phyloP scores from a whole-genome alignment of 1,140 invertebrate genomes.

The Halictus rubicundus region DNA sequence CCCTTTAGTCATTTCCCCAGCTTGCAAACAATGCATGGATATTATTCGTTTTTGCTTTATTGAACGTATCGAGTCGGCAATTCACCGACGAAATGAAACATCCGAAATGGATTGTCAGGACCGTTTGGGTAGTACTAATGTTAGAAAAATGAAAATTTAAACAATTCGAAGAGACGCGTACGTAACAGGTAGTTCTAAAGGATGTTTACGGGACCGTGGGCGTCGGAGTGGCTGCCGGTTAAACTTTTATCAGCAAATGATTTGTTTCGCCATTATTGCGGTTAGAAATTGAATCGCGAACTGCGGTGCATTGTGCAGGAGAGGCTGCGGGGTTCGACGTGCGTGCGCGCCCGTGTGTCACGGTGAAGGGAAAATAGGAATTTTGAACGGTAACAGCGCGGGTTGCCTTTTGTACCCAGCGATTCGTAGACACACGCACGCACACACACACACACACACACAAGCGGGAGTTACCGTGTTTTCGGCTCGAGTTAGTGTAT shows the following conservation, averaged over 20 bases:
- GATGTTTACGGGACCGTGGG: constrained; percentile 1
- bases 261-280: constrained; percentile 27
- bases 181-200: background rate
- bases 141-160: too few species aligned
- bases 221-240: constrained; percentile 1
- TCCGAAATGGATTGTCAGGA: too few species aligned
- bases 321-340: too few species aligned
- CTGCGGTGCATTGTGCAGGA: constrained; percentile 34
- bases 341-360: background rate
- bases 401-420: constrained; percentile 18
- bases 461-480: constrained; percentile 31
- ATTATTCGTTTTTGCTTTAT: too few species aligned
- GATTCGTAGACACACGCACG: constrained; percentile 34
- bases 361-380: constrained; percentile 28
- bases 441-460: too few species aligned
- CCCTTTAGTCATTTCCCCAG: too few species aligned
- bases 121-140: too few species aligned
- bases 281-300: constrained; percentile 54
- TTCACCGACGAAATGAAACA: too few species aligned
- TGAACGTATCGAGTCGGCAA: too few species aligned
- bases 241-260: constrained; percentile 40
- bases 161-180: too few species aligned
- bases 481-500: constrained; percentile 22
- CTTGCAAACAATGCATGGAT: too few species aligned
- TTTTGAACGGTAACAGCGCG: constrained; percentile 28